Conservation (phyloP, 2,113 vertebrate genomes). For the Hypocryptadius cinnamomeus region DNA sequence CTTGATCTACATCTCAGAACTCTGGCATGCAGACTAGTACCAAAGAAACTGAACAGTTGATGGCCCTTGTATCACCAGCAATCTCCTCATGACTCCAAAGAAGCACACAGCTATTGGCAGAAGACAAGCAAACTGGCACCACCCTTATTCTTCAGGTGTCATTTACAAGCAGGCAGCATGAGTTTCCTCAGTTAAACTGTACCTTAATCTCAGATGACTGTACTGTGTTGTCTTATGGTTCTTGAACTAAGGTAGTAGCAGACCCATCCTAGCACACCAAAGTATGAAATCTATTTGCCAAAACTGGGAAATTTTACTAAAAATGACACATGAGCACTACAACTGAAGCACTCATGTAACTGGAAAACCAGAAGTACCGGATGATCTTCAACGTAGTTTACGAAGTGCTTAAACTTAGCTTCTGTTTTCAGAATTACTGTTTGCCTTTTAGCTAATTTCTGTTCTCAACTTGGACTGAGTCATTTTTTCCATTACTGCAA, state of each 20-base stretch:
- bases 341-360: not conserved
- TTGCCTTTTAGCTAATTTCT: conserved; percentile 42
- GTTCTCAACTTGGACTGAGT: not conserved
- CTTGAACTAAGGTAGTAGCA: not conserved
- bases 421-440: conserved; percentile 22
- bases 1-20: not conserved
- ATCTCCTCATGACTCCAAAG: not conserved
- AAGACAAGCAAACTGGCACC: not conserved
- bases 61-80: not conserved
- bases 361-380: not conserved
- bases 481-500: conserved; percentile 56
- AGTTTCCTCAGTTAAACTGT: not conserved
- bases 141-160: not conserved
- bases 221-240: not conserved
- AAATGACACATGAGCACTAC: not conserved
- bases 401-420: not conserved
- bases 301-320: not conserved
- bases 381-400: not conserved
- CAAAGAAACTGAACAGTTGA: not conserved
- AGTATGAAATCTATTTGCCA: not conserved
- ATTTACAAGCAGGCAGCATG: rapidly evolving
- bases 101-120: not conserved
- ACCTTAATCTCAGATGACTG: not conserved
- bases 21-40: not conserved
- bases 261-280: not conserved